These are phyloP conservation scores for Drosophila pseudoananassae DNA, from an alignment of 1,140 invertebrate genomes.

Conservation along the genomic window DNA sequence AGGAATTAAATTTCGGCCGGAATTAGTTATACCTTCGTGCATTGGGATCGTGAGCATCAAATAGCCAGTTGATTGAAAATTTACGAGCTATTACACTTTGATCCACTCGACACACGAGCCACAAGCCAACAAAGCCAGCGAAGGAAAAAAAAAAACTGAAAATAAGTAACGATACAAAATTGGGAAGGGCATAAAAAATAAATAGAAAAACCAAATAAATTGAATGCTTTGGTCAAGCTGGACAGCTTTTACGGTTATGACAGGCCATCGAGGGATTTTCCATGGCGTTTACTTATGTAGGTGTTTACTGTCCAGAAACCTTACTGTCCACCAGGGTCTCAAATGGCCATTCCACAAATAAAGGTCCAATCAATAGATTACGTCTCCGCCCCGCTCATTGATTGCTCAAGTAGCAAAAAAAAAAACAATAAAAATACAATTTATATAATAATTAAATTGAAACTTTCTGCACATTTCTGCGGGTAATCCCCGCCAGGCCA, in stretches of 20 bases:
- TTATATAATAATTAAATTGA: not conserved
- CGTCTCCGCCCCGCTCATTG: not conserved
- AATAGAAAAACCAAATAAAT: slow-evolving; percentile 48
- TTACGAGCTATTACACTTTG: slow-evolving; percentile 61
- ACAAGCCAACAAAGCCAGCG: not conserved
- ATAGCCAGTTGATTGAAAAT: slow-evolving; percentile 50
- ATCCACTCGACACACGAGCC: slow-evolving; percentile 46
- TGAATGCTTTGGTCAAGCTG: slow-evolving; percentile 40
- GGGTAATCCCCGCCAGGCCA: not conserved
- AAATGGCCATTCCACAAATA: slow-evolving; percentile 18
- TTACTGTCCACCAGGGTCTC: not conserved
- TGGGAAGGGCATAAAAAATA: slow-evolving; percentile 34
- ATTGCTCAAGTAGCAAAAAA: not conserved
- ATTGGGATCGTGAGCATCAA: slow-evolving; percentile 19
- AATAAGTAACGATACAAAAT: not conserved
- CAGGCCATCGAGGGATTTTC: slow-evolving; percentile 24
- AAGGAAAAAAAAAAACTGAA: not conserved
- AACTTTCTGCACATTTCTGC: not conserved
- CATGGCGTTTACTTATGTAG: slow-evolving; percentile 14
- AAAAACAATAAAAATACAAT: not conserved
- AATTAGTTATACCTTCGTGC: slow-evolving; percentile 18
- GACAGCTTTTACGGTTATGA: slow-evolving; percentile 42
- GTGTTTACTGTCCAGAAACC: slow-evolving; percentile 29
- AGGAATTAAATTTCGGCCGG: slow-evolving; percentile 17
- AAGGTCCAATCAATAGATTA: slow-evolving; percentile 20